These are phyloP conservation scores for Lepus townsendii DNA, from an alignment of 2,797 vertebrate species.

Conservation along the genomic window DNA sequence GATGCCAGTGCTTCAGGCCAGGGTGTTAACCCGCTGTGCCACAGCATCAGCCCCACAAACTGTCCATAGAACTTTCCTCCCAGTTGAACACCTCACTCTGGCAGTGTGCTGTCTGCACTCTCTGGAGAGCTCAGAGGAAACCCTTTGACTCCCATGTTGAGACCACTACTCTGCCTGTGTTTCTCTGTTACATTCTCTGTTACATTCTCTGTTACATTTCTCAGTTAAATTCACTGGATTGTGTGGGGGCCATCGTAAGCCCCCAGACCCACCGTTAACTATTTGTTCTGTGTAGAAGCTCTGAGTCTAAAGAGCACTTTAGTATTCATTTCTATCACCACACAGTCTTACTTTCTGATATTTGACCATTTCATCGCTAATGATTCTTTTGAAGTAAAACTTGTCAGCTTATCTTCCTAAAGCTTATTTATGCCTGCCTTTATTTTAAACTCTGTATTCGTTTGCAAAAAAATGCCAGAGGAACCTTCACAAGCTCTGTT, in stretches of 20 bases:
- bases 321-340: not conserved
- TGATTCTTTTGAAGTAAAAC: not conserved
- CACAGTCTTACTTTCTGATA: not conserved
- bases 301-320: not conserved
- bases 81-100: not conserved
- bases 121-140: not conserved
- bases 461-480: conserved; percentile 27
- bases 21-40: too few species aligned
- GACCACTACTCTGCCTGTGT: not conserved
- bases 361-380: not conserved
- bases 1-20: too few species aligned
- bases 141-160: not conserved
- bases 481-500: not conserved
- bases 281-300: not conserved
- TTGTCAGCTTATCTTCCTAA: conserved; percentile 8
- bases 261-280: not conserved
- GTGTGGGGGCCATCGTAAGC: not conserved
- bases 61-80: not conserved
- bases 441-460: not conserved
- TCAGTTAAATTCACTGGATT: not conserved
- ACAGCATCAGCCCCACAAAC: too few species aligned
- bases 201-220: too few species aligned
- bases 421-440: not conserved
- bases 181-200: too few species aligned
- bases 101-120: not conserved